These are phyloP conservation scores for Mionectes olivaceus DNA, from an alignment of 2,797 vertebrate species.

Conservation along the genomic window DNA sequence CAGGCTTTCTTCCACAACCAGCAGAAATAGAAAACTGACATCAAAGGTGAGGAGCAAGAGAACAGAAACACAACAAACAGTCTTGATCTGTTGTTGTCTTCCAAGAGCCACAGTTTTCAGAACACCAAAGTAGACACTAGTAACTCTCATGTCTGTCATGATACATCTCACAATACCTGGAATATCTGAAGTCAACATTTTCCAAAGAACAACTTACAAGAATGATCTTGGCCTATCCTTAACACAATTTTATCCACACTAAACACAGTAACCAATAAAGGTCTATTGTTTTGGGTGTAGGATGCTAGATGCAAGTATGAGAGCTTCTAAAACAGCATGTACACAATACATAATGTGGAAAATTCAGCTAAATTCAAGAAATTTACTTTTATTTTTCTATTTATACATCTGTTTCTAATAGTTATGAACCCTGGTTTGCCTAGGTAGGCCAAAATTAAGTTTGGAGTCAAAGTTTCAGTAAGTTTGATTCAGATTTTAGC, in stretches of 20 bases:
- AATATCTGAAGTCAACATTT: not conserved
- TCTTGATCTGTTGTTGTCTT: not conserved
- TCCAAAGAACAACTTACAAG: not conserved
- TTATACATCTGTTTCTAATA: not conserved
- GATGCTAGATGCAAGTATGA: not conserved
- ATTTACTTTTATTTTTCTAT: not conserved
- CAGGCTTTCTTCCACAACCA: not conserved
- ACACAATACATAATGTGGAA: not conserved
- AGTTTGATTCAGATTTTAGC: not conserved
- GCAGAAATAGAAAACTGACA: not conserved
- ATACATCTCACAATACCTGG: not conserved
- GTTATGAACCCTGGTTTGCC: not conserved
- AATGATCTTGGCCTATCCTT: not conserved
- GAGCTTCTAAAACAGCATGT: not conserved
- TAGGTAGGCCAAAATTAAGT: not conserved
- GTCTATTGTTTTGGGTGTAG: not conserved
- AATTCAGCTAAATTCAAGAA: not conserved
- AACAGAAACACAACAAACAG: not conserved
- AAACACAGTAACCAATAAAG: not conserved
- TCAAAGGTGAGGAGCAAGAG: not conserved
- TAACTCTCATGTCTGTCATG: not conserved
- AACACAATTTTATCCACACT: not conserved
- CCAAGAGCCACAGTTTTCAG: not conserved
- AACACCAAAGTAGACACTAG: not conserved
- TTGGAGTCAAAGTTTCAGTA: not conserved